Base-by-base conservation (phyloP, 2,888 invertebrate species). In the Bursaphelenchus okinawaensis region DNA sequence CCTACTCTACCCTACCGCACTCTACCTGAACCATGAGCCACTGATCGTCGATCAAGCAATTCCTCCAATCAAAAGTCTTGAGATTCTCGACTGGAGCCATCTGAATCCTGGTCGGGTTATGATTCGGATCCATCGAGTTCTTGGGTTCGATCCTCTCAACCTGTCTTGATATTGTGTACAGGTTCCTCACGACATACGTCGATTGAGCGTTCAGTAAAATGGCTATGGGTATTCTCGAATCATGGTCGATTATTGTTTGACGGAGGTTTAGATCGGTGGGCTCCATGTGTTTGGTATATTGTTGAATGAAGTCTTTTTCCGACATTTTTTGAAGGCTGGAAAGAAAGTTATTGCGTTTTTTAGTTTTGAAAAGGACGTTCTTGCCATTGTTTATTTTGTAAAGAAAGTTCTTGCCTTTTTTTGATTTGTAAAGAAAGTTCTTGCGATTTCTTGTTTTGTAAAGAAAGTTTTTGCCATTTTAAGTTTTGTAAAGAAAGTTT, bases 21-120 rank as follows among this genome's bases (percentile, higher is more conserved):
- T 40, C 1, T 40, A 40, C 40, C 40, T 69, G 68, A 4, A 69
- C 55, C n/a, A 73, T 74, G 19, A 74, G 26, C 69, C 69, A 68
- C 29, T 68, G 71, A 23, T 68, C 69, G 19, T 73, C 63, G 9
- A 61, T 29, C 40, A 68, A 58, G 31, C 68, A 54, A 3, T 16
- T 24, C 23, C 63, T 52, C 55, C 70, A 69, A 22, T 69, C 66
- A 31, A 69, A 70, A 22, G 55, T 26, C 26, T 24, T 23, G 19
- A 68, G 55, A 12, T 58, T 57, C n/a, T 66, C 60, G 29, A 40
- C 23, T 22, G 68, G 57, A 28, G 70, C 31, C 26, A 68, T 19
- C 22, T 71, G 70, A 4, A 68, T 67, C 29, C 55, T 22, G 26
- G 24, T 12, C 23, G n/a, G 55, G 56, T 40, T 57, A 31, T 31